Evolutionary conservation across 92 coral and sea anemone genomes (phyloP).

Genomic region (Isaurus tuberculatus): DNA sequence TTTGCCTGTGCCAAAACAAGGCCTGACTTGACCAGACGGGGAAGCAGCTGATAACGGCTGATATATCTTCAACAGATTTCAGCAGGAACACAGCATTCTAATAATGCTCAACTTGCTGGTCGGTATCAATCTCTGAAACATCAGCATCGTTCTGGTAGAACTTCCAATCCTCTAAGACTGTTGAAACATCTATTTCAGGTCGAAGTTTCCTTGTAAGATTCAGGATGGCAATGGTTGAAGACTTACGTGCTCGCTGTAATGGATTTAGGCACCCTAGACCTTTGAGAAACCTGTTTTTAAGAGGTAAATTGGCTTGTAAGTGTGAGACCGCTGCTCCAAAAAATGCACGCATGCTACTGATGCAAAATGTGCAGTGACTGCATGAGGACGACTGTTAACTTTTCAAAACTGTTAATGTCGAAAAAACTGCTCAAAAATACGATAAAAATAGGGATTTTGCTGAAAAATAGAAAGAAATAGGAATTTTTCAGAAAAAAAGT

Average conservation of each 20-base stretch:
- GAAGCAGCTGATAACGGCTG: slow-evolving; percentile 50
- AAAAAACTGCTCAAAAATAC: too few relatives aligned
- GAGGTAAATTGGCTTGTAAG: slow-evolving; percentile 56
- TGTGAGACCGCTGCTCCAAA: slow-evolving; percentile 52
- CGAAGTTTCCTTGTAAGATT: slow-evolving; percentile 54
- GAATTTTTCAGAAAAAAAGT: too few relatives aligned
- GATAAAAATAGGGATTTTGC: too few relatives aligned
- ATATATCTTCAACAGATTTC: slow-evolving; percentile 58
- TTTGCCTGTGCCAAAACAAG: slow-evolving; percentile 62
- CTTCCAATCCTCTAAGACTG: slow-evolving; percentile 61
- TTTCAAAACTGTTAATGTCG: too few relatives aligned
- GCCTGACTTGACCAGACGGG: slow-evolving; percentile 58
- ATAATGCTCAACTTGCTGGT: slow-evolving; percentile 55
- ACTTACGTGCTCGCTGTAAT: slow-evolving; percentile 49
- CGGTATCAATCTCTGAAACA: slow-evolving; percentile 42
- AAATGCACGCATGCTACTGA: slow-evolving; percentile 60
- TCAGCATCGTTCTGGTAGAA: slow-evolving; percentile 50
- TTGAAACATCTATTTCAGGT: slow-evolving; percentile 44
- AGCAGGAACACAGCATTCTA: slow-evolving; percentile 61
- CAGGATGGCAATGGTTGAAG: slow-evolving; percentile 48
- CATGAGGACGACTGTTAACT: too few relatives aligned
- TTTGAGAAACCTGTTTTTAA: slow-evolving; percentile 52
- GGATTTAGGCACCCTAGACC: slow-evolving; percentile 64
- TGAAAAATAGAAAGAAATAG: too few relatives aligned
- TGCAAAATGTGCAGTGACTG: too few relatives aligned